Percentiles rank a stretch among this genome's conserved stretches.
These are phyloP conservation scores for Notarius quadriscutis DNA, from an alignment of 2,113 vertebrate genomes.

Conservation along the genomic window DNA sequence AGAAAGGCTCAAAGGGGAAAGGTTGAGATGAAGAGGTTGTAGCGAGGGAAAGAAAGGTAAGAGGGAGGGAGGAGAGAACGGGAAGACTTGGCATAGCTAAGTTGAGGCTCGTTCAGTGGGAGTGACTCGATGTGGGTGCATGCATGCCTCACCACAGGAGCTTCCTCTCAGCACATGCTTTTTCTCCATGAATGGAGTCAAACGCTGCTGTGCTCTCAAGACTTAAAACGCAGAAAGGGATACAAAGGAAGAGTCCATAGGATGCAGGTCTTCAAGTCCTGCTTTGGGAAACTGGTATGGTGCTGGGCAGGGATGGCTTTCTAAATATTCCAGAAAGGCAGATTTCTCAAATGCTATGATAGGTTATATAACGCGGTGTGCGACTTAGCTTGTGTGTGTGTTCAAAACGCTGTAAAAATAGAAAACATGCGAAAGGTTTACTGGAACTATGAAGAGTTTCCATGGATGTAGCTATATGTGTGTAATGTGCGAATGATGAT, in stretches of 20 bases:
- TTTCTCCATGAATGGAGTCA: constrained; percentile 46
- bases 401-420: neutral
- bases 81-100: constrained; percentile 46
- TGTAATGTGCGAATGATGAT: neutral
- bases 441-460: neutral
- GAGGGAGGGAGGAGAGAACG: constrained; percentile 34
- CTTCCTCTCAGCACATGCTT: constrained; percentile 37
- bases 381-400: neutral
- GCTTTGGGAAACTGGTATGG: constrained; percentile 74
- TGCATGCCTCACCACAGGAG: constrained; percentile 46
- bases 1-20: neutral
- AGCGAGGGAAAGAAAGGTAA: constrained; percentile 53
- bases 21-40: constrained; percentile 5
- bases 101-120: constrained; percentile 46
- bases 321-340: neutral
- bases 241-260: constrained; percentile 32
- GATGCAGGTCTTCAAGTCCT: constrained; percentile 81
- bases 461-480: neutral
- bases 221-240: constrained; percentile 23
- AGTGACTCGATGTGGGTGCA: constrained; percentile 46
- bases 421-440: neutral
- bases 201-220: constrained; percentile 37
- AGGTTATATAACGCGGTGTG: neutral
- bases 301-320: constrained; percentile 9
- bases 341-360: neutral